Percentiles rank a stretch among this genome's conserved stretches.
phyloP scores from a whole-genome alignment of 2,797 vertebrate species.

The Parauchenoglanis punctatus region DNA sequence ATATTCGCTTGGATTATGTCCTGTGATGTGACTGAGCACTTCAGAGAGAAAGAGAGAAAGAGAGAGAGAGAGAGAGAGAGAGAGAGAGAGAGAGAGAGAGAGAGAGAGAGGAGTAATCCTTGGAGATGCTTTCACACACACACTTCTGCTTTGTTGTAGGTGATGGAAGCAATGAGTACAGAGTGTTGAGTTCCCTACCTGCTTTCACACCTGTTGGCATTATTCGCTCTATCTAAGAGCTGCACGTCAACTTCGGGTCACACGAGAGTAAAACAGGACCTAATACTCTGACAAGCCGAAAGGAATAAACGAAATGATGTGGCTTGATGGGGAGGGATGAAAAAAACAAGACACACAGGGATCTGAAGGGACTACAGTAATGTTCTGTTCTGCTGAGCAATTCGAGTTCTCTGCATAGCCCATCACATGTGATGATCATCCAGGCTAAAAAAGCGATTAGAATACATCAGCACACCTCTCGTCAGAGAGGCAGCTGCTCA shows the following conservation, averaged over 20 bases:
- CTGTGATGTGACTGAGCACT: slow-evolving; percentile 51
- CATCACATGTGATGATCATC: slow-evolving; percentile 63
- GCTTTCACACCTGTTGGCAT: slow-evolving; percentile 43
- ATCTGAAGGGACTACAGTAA: slow-evolving; percentile 38
- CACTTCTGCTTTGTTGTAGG: slow-evolving; percentile 53
- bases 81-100: slow-evolving; percentile 42
- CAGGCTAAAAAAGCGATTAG: slow-evolving; percentile 63
- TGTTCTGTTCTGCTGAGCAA: slow-evolving; percentile 57
- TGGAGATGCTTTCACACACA: slow-evolving; percentile 32
- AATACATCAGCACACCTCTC: slow-evolving; percentile 66
- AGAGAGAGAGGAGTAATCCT: slow-evolving; percentile 52
- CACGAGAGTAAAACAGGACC: not conserved
- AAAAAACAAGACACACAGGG: not conserved
- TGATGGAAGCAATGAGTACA: slow-evolving; percentile 39
- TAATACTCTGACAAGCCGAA: not conserved
- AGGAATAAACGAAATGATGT: slow-evolving; percentile 27
- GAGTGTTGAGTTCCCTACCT: slow-evolving; percentile 45
- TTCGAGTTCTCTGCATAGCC: slow-evolving; percentile 59
- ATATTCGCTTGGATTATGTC: slow-evolving; percentile 64
- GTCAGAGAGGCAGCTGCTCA: slow-evolving; percentile 62
- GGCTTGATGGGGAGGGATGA: slow-evolving; percentile 14
- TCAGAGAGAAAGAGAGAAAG: slow-evolving; percentile 43
- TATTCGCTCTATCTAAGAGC: not conserved
- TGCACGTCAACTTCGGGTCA: not conserved
- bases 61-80: slow-evolving; percentile 29